Conservation (phyloP, 1,140 invertebrate genomes). For the Drosophila micromelanica region DNA sequence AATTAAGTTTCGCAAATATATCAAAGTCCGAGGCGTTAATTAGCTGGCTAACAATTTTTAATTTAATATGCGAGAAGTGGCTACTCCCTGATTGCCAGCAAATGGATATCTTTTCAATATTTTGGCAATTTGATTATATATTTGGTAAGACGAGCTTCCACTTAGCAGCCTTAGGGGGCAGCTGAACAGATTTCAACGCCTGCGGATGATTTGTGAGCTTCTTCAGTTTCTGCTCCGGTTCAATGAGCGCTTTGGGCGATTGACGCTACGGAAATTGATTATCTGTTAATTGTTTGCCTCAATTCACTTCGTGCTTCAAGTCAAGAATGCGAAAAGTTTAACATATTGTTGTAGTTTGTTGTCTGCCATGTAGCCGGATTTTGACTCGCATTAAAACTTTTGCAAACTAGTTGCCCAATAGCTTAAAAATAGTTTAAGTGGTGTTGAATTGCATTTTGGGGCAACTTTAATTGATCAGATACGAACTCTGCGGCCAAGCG, state of each 20-base stretch:
- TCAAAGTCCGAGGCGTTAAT: conserved; percentile 31
- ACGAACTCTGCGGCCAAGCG: conserved; percentile 5
- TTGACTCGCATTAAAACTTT: conserved; percentile 50
- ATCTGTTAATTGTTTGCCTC: conserved; percentile 74
- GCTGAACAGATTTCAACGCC: conserved; percentile 22
- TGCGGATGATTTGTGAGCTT: conserved; percentile 23
- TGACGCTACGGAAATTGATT: conserved; percentile 77
- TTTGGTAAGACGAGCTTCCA: neutral
- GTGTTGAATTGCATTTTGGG: conserved; percentile 19
- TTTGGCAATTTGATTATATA: conserved; percentile 29
- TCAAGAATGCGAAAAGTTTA: conserved; percentile 51
- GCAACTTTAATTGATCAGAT: conserved; percentile 4
- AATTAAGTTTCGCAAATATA: conserved; percentile 29
- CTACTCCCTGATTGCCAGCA: conserved; percentile 21
- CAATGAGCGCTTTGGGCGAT: conserved; percentile 48
- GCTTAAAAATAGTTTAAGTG: conserved; percentile 56
- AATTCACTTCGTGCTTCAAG: conserved; percentile 74
- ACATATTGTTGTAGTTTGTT: neutral
- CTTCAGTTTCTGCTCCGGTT: conserved; percentile 42
- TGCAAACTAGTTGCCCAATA: conserved; percentile 53
- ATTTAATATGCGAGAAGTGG: conserved; percentile 22
- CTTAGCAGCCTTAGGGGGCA: conserved; percentile 5
- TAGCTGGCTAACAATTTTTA: conserved; percentile 26
- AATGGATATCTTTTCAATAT: conserved; percentile 35
- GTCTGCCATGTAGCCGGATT: conserved; percentile 27